Conservation (phyloP, 2,888 invertebrate species). For the Tupiocoris notatus region DNA sequence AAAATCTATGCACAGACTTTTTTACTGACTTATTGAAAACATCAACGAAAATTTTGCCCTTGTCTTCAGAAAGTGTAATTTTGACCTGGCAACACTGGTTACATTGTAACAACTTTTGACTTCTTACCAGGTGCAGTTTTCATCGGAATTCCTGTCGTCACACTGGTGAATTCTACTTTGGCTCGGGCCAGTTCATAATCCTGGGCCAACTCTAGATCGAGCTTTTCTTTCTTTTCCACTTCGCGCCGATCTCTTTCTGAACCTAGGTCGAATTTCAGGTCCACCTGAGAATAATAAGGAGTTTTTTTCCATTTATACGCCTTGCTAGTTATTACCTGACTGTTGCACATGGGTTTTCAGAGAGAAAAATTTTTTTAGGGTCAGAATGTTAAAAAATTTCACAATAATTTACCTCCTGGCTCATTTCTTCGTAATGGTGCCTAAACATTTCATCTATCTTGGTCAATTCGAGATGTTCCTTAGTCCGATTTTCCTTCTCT, state of each 20-base stretch:
- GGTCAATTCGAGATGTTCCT: constrained; percentile 6
- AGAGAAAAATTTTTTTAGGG: too few species aligned
- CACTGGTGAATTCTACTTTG: background rate
- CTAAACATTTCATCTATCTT: constrained; percentile 17
- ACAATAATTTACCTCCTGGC: constrained; percentile 37
- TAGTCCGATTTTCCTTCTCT: background rate
- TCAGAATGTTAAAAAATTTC: too few species aligned
- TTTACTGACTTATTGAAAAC: too few species aligned
- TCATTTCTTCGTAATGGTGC: constrained; percentile 36
- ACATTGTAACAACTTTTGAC: too few species aligned
- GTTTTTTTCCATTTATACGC: too few species aligned
- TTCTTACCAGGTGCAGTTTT: background rate
- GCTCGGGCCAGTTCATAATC: constrained; percentile 19
- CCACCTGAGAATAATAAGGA: constrained; percentile 12
- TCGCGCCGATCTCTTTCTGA: constrained; percentile 15
- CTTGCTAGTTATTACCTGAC: too few species aligned
- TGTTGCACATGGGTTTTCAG: too few species aligned
- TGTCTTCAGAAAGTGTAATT: too few species aligned
- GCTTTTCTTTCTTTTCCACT: constrained; percentile 14
- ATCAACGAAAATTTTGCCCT: too few species aligned
- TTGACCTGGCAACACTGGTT: too few species aligned
- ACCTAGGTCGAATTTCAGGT: constrained; percentile 26
- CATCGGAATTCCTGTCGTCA: background rate
- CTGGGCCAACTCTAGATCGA: constrained; percentile 8
- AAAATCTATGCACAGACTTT: too few species aligned